phyloP scores from a whole-genome alignment of 2,797 vertebrate genomes.

The Centropyge bicolor region DNA sequence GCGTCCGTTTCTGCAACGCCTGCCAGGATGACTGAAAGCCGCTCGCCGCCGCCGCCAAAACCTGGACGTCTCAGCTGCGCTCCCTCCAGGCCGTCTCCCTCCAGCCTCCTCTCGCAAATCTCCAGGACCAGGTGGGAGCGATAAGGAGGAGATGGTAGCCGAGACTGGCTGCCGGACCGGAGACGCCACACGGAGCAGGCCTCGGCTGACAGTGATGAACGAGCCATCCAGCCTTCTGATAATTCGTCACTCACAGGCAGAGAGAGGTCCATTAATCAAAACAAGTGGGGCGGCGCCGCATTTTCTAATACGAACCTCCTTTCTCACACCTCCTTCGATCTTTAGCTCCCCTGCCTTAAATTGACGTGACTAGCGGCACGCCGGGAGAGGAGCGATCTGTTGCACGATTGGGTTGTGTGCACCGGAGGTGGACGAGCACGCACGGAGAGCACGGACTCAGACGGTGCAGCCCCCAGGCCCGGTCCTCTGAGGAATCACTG shows the following conservation, averaged over 20 bases:
- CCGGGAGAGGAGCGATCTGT: conserved; percentile 27
- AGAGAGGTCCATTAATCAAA: conserved; percentile 87
- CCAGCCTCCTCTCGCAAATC: conserved; percentile 49
- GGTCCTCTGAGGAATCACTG: conserved; percentile 58
- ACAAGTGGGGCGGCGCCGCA: conserved; percentile 60
- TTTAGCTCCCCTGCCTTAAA: conserved; percentile 56
- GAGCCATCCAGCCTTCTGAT: conserved; percentile 81
- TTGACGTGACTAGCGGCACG: conserved; percentile 39
- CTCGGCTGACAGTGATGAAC: conserved; percentile 84
- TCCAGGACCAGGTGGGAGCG: conserved; percentile 74
- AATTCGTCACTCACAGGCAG: conserved; percentile 84
- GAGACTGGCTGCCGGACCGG: conserved; percentile 60
- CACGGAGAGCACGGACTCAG: conserved; percentile 21
- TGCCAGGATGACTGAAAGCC: conserved; percentile 15
- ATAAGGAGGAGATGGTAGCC: conserved; percentile 68
- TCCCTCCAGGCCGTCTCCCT: conserved; percentile 41
- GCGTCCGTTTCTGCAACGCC: conserved; percentile 28
- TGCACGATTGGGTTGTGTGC: conserved; percentile 30
- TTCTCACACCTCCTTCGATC: conserved; percentile 40
- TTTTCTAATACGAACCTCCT: conserved; percentile 56
- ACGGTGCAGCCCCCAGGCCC: conserved; percentile 30
- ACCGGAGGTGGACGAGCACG: conserved; percentile 55
- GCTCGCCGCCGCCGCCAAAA: background rate
- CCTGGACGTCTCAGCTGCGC: conserved; percentile 13
- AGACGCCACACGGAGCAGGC: conserved; percentile 58